These are phyloP conservation scores for Drosophila novamexicana DNA, from an alignment of 1,140 invertebrate genomes.

Conservation along the genomic window DNA sequence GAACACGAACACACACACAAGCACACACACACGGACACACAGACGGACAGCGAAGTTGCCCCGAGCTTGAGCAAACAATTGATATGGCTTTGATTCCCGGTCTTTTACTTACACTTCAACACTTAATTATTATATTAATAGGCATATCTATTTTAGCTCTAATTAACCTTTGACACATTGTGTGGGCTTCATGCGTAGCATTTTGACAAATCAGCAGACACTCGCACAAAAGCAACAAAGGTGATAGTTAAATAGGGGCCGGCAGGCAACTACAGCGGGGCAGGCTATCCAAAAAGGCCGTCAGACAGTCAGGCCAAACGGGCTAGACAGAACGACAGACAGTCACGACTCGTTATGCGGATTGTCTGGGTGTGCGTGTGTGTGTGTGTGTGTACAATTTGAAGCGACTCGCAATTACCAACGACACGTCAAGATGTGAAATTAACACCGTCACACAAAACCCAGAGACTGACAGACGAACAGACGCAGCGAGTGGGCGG, in stretches of 20 bases:
- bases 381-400: slow-evolving; percentile 67
- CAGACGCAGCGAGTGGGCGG: slow-evolving; percentile 24
- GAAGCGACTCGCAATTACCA: slow-evolving; percentile 80
- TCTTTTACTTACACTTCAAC: slow-evolving; percentile 58
- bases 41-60: not conserved
- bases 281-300: slow-evolving; percentile 37
- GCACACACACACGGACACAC: not conserved
- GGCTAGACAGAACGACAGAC: slow-evolving; percentile 42
- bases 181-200: slow-evolving; percentile 41
- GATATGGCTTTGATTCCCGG: slow-evolving; percentile 29
- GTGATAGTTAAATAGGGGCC: slow-evolving; percentile 44
- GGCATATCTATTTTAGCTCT: slow-evolving; percentile 74
- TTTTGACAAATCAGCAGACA: slow-evolving; percentile 75
- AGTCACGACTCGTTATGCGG: slow-evolving; percentile 71
- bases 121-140: slow-evolving; percentile 81
- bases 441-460: slow-evolving; percentile 81
- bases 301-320: slow-evolving; percentile 45
- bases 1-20: not conserved
- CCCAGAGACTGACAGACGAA: slow-evolving; percentile 38
- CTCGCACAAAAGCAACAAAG: slow-evolving; percentile 42
- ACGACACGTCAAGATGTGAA: slow-evolving; percentile 83
- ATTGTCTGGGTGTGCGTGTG: slow-evolving; percentile 9
- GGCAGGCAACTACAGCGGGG: slow-evolving; percentile 2
- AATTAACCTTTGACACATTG: slow-evolving; percentile 75
- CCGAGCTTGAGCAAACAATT: slow-evolving; percentile 27